Conservation (phyloP, 2,888 invertebrate genomes). For the Phasia obesa region DNA sequence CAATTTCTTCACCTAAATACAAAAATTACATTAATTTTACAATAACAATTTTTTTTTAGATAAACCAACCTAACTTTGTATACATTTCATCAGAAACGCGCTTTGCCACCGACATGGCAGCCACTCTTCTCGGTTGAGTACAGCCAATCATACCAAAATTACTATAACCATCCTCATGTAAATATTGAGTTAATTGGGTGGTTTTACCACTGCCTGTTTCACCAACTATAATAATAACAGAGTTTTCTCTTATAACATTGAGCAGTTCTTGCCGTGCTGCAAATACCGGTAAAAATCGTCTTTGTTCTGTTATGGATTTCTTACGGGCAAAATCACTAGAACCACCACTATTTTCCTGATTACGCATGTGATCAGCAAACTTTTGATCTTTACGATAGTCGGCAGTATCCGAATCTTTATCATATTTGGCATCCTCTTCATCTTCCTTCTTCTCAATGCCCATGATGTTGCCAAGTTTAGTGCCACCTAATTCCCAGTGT, state of each 20-base stretch:
- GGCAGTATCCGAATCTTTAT: constrained; percentile 87
- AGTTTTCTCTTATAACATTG: constrained; percentile 96
- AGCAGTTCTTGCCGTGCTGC: constrained; percentile 96
- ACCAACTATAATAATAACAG: constrained; percentile 96
- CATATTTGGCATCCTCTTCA: constrained; percentile 86
- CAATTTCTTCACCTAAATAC: constrained; percentile 91
- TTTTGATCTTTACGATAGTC: constrained; percentile 97
- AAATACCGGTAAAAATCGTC: constrained; percentile 96
- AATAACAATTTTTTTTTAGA: too few relatives aligned
- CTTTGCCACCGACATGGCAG: constrained; percentile 99
- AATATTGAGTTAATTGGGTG: constrained; percentile 97
- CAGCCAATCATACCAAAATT: constrained; percentile 97
- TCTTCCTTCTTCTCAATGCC: constrained; percentile 93
- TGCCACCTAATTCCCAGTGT: constrained; percentile 99
- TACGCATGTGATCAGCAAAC: constrained; percentile 96
- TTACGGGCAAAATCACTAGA: constrained; percentile 93
- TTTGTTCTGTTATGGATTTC: constrained; percentile 92
- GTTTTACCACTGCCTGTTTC: constrained; percentile 88
- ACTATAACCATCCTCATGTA: constrained; percentile 98
- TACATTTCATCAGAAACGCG: constrained; percentile 99
- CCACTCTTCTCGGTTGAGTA: constrained; percentile 98
- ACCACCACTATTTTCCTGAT: constrained; percentile 86
- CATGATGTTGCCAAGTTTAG: constrained; percentile 94
- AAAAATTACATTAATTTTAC: background rate
- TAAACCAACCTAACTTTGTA: constrained; percentile 87